phyloP scores from a whole-genome alignment of 2,888 invertebrate species.

The Tanytarsus gracilentus region DNA sequence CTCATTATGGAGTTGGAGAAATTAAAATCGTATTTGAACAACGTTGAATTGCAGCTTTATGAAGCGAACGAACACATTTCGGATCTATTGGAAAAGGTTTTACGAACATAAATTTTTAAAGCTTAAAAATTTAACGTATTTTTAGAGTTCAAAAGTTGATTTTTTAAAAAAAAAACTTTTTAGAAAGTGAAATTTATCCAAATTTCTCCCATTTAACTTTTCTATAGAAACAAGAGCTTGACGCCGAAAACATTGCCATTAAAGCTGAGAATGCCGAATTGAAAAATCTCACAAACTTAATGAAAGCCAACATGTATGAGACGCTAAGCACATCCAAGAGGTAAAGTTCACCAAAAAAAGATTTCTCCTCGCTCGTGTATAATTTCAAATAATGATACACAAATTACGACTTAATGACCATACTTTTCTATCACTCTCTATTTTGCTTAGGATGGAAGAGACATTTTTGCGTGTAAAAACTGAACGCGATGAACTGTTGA shows the following conservation, averaged over 20 bases:
- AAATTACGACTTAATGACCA: neutral
- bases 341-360: constrained; percentile 35
- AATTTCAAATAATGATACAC: constrained; percentile 18
- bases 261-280: constrained; percentile 41
- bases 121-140: neutral
- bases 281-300: constrained; percentile 40
- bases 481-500: constrained; percentile 40
- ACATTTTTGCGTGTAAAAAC: constrained; percentile 41
- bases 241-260: constrained; percentile 41
- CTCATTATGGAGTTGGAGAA: constrained; percentile 39
- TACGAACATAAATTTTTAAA: neutral
- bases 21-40: constrained; percentile 37
- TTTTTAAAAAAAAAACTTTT: no score
- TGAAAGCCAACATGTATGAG: constrained; percentile 43
- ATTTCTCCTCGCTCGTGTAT: neutral
- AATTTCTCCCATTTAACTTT: neutral
- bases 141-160: no score
- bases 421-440: neutral
- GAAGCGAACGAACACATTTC: constrained; percentile 44
- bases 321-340: constrained; percentile 43
- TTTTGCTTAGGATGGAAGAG: constrained; percentile 39
- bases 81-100: constrained; percentile 41
- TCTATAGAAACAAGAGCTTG: constrained; percentile 40
- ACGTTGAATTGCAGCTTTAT: constrained; percentile 41
- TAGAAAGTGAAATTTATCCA: neutral